Evolutionary conservation across 92 coral and sea anemone genomes (phyloP).

Genomic region (Heliopora coerulea): DNA sequence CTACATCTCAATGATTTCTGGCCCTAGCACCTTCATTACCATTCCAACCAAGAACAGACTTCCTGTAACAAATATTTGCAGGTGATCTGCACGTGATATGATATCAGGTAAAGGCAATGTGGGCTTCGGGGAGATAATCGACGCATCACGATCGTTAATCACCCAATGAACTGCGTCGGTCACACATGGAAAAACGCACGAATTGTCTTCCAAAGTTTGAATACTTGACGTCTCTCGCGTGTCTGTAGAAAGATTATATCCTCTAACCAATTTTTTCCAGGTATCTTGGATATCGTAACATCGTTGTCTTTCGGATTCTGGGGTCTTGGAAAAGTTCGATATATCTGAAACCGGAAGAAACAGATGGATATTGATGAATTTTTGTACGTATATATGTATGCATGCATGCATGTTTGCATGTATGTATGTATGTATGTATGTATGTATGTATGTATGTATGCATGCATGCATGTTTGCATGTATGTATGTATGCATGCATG

Average conservation of each 20-base stretch:
- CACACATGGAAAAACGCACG: constrained; percentile 83
- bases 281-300: constrained; percentile 5
- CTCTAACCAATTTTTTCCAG: constrained; percentile 16
- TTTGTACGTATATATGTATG: too few relatives aligned
- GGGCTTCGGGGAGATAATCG: constrained; percentile 47
- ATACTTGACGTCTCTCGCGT: background rate
- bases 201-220: constrained; percentile 33
- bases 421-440: too few relatives aligned
- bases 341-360: constrained; percentile 11
- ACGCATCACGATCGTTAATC: constrained; percentile 67
- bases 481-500: too few relatives aligned
- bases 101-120: constrained; percentile 64
- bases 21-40: constrained; percentile 74
- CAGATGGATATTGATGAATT: too few relatives aligned
- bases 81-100: constrained; percentile 63
- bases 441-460: too few relatives aligned
- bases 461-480: too few relatives aligned
- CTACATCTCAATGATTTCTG: background rate
- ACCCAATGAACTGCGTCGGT: constrained; percentile 87
- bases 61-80: constrained; percentile 79
- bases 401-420: too few relatives aligned
- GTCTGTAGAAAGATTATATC: background rate
- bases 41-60: constrained; percentile 86
- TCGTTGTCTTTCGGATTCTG: background rate
- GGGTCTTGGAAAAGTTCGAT: background rate